phyloP scores from a whole-genome alignment of 2,113 vertebrate genomes.

The Maccullochella peelii region DNA sequence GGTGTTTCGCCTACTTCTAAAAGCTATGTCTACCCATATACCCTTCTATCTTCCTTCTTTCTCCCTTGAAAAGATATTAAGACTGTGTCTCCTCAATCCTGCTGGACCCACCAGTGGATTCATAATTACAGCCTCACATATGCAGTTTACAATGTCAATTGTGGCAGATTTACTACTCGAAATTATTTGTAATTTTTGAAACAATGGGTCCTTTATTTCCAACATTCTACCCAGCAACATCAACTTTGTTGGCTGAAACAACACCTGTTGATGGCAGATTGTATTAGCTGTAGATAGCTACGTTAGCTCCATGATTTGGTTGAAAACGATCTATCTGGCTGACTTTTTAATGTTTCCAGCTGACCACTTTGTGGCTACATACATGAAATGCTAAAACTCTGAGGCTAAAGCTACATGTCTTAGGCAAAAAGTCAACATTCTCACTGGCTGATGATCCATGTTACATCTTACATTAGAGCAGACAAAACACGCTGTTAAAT shows the following conservation, averaged over 20 bases:
- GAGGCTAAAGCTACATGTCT: no score
- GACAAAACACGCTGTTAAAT: no score
- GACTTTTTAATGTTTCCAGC: no score
- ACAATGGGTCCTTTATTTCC: neutral
- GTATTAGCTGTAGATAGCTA: no score
- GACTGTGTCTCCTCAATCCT: neutral
- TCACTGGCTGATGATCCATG: no score
- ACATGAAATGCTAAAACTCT: no score
- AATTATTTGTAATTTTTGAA: neutral
- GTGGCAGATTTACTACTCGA: neutral
- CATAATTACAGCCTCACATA: neutral
- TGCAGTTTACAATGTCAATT: neutral
- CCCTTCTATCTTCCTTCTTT: no score
- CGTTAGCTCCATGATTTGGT: no score
- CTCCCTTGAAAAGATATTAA: neutral
- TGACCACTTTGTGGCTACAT: no score
- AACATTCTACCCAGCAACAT: neutral
- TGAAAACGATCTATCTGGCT: no score
- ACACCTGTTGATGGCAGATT: neutral
- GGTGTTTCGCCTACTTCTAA: neutral
- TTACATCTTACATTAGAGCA: no score
- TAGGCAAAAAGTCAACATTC: no score
- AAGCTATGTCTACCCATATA: neutral
- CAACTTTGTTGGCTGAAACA: neutral
- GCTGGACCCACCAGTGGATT: neutral